Evolutionary conservation across 2,797 vertebrate genomes (phyloP).

Genomic region (Busarellus nigricollis): DNA sequence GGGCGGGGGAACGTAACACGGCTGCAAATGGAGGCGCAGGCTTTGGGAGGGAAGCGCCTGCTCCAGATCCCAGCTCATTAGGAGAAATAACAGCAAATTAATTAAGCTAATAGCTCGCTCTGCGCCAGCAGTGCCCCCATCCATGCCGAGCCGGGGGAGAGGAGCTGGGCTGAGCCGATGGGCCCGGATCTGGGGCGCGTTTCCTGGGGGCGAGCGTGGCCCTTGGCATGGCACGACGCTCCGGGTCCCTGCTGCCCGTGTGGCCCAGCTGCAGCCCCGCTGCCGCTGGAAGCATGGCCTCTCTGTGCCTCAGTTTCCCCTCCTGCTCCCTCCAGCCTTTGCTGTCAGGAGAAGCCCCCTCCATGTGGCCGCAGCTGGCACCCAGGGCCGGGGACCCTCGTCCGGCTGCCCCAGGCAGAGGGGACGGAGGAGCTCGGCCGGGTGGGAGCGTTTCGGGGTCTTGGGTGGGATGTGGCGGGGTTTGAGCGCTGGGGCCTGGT

Average conservation of each 20-base stretch:
- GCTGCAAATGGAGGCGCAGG: neutral
- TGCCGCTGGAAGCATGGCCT: neutral
- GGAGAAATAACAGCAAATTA: conserved; percentile 47
- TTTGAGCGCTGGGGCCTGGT: rapidly evolving
- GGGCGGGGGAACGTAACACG: neutral
- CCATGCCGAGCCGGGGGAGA: neutral
- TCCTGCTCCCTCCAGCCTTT: neutral
- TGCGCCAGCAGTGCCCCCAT: neutral
- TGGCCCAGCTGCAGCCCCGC: neutral
- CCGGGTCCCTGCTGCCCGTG: rapidly evolving
- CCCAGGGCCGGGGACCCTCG: rapidly evolving
- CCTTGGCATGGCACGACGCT: neutral
- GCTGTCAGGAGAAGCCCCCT: neutral
- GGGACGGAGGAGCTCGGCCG: rapidly evolving
- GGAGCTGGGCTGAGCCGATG: neutral
- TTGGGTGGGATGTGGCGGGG: neutral
- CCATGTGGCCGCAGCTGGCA: rapidly evolving
- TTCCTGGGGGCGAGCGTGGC: rapidly evolving
- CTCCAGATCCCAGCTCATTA: conserved; percentile 40
- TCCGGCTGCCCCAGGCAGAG: rapidly evolving
- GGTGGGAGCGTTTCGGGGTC: neutral
- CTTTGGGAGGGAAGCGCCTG: neutral
- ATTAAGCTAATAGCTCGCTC: conserved; percentile 22
- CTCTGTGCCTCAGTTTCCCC: neutral
- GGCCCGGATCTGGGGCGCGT: neutral